Evolutionary conservation across 2,888 invertebrate genomes (phyloP), one percentile per base, ranked within the genome.

Genomic region (Coremacera marginata): DNA sequence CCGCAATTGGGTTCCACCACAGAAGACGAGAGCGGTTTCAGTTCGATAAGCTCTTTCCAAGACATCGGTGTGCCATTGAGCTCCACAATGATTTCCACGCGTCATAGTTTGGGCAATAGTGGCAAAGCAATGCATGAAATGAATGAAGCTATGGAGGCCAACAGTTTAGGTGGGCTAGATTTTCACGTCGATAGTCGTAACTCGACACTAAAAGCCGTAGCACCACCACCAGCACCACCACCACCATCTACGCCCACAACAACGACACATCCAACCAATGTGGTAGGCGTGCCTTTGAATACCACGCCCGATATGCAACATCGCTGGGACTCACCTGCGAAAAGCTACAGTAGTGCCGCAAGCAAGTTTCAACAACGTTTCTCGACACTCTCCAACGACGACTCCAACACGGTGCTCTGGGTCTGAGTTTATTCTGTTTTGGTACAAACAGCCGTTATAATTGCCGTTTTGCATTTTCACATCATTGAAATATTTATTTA

Each of bases 21-120:
- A 0, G 95, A 95, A 87, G 95, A 95, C 83, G 95, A 95, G 88
- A 95, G 95, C 86, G 95, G 95, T 37, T 95, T 95, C 89, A 95
- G 95, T 16, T 95, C 95, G 9, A 94, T 95, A 91, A 95, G 93
- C 88, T 95, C 95, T 8, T 95, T 95, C 86, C 95, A 95, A 89
- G 95, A 95, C 86, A 92, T 95, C 67, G 95, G 95, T 14, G 90
- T 95, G 84, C 94, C 94, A 3, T 72, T 87, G 1, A 84, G 84
- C 75, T 88, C 89, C 5, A 87, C 88, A 0, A 70, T 86, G 77
- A 81, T 86, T 14, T 62, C 80, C 1, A 76, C 57, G 55, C 73
- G 77, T 9, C 70, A 76, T 75, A 27, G 78, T 55, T 16, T 51
- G 25, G 49, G 60, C 31, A 52, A 70, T 4, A 55, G 14, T 8